Evolutionary conservation across 2,888 invertebrate genomes (phyloP), one percentile per base, ranked within the genome.

Genomic region (Julus scandinavius): DNA sequence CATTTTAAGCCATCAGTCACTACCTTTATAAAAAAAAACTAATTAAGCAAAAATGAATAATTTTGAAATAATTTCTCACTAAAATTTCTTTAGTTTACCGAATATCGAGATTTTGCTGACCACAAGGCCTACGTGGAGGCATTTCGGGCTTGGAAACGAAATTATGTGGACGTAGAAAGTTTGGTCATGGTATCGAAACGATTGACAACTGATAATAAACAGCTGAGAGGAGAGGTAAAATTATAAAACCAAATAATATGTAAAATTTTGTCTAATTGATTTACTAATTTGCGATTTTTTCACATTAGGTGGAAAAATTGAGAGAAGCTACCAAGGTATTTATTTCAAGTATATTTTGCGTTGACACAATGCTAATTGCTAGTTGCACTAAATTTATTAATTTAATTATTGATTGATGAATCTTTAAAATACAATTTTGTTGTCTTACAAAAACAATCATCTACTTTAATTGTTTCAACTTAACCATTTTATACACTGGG

Each of bases 111-210:
- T 54, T 87, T 63, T 50, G 58, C 29, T 17, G 88, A 88, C 58
- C 88, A 88, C 87, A 88, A 88, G 83, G 89, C 87, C 20, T 89
- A 87, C 63, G 84, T 88, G 15, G 89, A 89, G 40, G 88, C 89
- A 13, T 88, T 88, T 54, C 49, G 87, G 38, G 80, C 50, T 17
- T 89, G 89, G 89, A 89, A 89, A 54, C 85, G 88, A 49, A 85
- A 88, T 63, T 89, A 88, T 29, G 88, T 89, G 20, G 89, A 89
- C 38, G 88, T 89, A 5, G 89, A 89, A 83, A 89, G 88, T 85
- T 63, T 89, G 80, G 88, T 89, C 49, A 87, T 58, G 54, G 89
- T 89, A 29, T 88, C 88, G 41, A 89, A 88, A 88, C 89, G 89
- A 86, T 49, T 89, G 17, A 88, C 88, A 17, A 45, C 88, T 5